Evolutionary conservation across 2,797 vertebrate genomes (phyloP), one percentile per base, ranked within the genome.

Genomic region (Myotis vivesi): DNA sequence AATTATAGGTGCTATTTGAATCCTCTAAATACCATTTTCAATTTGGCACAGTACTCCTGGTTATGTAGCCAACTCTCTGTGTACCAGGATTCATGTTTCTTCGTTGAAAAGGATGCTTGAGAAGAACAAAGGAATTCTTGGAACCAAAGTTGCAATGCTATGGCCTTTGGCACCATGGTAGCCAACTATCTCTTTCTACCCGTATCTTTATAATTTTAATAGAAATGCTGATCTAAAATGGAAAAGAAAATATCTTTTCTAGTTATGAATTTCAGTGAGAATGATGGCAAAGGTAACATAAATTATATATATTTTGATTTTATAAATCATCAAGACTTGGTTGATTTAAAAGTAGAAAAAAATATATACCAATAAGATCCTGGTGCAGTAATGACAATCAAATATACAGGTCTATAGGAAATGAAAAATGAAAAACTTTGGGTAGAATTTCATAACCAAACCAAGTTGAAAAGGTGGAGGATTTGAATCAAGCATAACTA

Each of bases 261-360:
- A 57, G 51, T 80, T 51, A 77, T 46, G 8, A 79, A 95, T 91
- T 92, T 69, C 25, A 91, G 36, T 87, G 62, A 85, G 51, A 25
- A 86, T 83, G 25, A 51, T 57, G 92, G 51, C 57, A 82, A 30
- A 85, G 53, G 72, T 87, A 87, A 53, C 64, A 83, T 68, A 85
- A 59, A 84, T 84, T 68, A 66, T 69, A 38, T 53, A 30, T 44
- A 23, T 76, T 49, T 23, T 30, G 19, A 51, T 66, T 79, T 95
- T 80, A 41, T 94, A 92, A 89, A 80, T 95, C 44, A 91, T 64
- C n/a, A 49, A 66, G 72, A 81, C 38, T 59, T 82, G 23, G 66
- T 86, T 93, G 64, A 83, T 73, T 85, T 76, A 93, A 76, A 94
- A 91, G 9, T 71, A 75, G 41, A 91, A 89, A 72, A 57, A 72